A percentile compares a stretch with the other conserved stretches of the same genome.
These are phyloP conservation scores for Salvelinus fontinalis DNA, from an alignment of 2,113 vertebrate species.

Conservation along the genomic window DNA sequence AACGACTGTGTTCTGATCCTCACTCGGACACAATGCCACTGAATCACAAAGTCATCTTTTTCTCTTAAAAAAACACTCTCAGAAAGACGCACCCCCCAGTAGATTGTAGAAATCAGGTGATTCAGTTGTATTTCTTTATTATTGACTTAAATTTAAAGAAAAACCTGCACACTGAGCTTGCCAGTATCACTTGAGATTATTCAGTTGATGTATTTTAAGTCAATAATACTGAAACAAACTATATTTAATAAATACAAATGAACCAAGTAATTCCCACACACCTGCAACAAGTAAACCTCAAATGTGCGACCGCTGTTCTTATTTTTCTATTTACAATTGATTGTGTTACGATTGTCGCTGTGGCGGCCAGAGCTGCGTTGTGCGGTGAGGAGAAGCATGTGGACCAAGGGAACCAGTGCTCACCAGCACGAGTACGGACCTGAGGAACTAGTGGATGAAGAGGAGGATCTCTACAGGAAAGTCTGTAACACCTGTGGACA, in stretches of 20 bases:
- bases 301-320: not conserved
- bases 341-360: not conserved
- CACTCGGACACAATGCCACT: no score
- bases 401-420: conserved; percentile 78
- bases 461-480: conserved; percentile 87
- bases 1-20: no score
- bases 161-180: no score
- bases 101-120: no score
- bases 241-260: no score
- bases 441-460: conserved; percentile 84
- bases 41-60: no score
- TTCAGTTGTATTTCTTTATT: no score
- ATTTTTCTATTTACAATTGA: not conserved
- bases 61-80: no score
- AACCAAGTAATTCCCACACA: not conserved
- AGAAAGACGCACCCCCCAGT: no score
- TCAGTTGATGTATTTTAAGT: not conserved
- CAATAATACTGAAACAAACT: not conserved
- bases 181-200: no score
- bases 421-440: conserved; percentile 92
- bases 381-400: conserved; percentile 90
- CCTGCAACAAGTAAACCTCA: not conserved
- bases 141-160: no score
- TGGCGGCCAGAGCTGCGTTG: conserved; percentile 75
- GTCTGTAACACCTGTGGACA: conserved; percentile 83